These are phyloP conservation scores for Poeciliopsis turrubarensis DNA, from an alignment of 2,113 vertebrate species.

Conservation along the genomic window DNA sequence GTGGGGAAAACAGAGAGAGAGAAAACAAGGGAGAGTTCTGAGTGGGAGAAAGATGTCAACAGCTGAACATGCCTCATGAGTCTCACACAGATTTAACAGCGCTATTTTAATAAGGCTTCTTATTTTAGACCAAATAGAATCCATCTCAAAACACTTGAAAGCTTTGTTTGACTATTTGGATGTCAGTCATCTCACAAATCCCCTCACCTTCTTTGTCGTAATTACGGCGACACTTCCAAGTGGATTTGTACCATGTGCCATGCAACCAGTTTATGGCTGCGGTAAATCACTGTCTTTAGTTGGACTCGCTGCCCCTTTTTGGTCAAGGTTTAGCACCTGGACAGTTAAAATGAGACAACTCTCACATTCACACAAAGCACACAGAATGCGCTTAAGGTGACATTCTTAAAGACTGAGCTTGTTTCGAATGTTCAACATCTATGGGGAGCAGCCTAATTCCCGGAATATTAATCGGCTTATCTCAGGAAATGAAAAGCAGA, in stretches of 20 bases:
- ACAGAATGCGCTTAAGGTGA: background rate
- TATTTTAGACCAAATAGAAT: slow-evolving; percentile 59
- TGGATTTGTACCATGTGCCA: slow-evolving; percentile 1
- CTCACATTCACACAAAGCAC: background rate
- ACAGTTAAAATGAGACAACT: background rate
- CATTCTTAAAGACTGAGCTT: background rate
- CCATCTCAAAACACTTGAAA: slow-evolving; percentile 45
- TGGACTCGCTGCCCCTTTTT: background rate
- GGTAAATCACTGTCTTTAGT: background rate
- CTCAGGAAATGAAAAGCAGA: slow-evolving; percentile 64
- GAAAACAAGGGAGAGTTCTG: slow-evolving; percentile 22
- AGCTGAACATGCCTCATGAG: slow-evolving; percentile 71
- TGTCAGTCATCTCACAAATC: slow-evolving; percentile 37
- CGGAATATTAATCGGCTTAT: slow-evolving; percentile 51
- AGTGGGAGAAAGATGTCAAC: slow-evolving; percentile 60
- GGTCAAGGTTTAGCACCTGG: background rate
- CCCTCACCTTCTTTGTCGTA: slow-evolving; percentile 3
- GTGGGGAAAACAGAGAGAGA: slow-evolving; percentile 11
- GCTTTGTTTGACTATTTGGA: slow-evolving; percentile 41
- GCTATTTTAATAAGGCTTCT: slow-evolving; percentile 72
- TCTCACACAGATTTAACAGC: slow-evolving; percentile 56
- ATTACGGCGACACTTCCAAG: background rate
- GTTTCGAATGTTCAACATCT: background rate
- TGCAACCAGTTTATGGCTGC: background rate
- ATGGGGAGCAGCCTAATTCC: slow-evolving; percentile 8